Base-by-base conservation (phyloP, 2,888 invertebrate genomes). In the Andrena dorsata region DNA sequence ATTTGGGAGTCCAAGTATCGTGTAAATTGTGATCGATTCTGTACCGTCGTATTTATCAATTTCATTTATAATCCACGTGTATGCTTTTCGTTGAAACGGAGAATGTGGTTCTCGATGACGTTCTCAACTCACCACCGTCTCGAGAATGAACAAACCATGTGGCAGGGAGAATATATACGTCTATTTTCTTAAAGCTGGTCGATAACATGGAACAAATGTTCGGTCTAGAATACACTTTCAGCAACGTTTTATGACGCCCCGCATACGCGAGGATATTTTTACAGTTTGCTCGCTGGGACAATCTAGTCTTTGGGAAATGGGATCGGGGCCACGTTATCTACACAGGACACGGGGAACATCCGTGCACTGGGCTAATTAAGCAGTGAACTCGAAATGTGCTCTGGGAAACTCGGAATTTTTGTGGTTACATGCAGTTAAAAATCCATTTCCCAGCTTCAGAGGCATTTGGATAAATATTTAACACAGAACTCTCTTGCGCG, bases 131-230 rank as follows among this genome's bases (percentile, higher is more conserved):
- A 76, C 58, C 77, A 49, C 65, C 30, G 53, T 76, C 60, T 69
- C 61, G 30, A 13, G 41, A 64, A 78, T 30, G 80, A 75, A 35
- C 76, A 23, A 65, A 80, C 68, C 80, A 78, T 56, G 73, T 76
- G 77, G 58, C 60, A 20, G 32, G 51, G 41, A 75, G 80, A 76
- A 77, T 76, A 73, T 61, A 76, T 85, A 73, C 68, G 77, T 87
- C 85, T 87, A 77, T 87, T 87, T 87, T 85, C 87, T 87, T 83
- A 81, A 66, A 83, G 65, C 75, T 66, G 68, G 74, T 16, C 72
- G 76, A 64, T 81, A 81, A 85, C 77, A 60, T 41, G 76, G 75
- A 74, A 79, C 81, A 85, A 87, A 85, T 83, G 87, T 73, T 80
- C 35, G 51, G 32, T 23, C 71, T 78, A 80, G 58, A 64, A 47